These are phyloP conservation scores for Colossoma macropomum DNA, from an alignment of 2,113 vertebrate species.

Conservation along the genomic window DNA sequence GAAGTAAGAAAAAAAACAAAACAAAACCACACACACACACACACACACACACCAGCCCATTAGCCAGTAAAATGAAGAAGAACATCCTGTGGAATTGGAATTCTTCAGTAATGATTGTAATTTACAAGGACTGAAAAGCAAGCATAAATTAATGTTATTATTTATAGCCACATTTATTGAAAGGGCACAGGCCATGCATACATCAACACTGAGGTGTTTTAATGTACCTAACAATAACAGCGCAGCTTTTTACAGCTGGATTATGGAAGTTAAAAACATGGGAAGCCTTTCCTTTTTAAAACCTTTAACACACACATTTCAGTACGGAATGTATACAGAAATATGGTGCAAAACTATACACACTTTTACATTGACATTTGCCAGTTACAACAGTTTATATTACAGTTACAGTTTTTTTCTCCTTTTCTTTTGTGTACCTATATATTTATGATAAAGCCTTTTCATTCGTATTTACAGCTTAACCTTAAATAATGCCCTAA, in stretches of 20 bases:
- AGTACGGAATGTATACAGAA: conserved; percentile 23
- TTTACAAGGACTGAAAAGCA: neutral
- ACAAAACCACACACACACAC: too few species aligned
- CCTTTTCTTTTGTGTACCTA: neutral
- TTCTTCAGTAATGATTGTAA: neutral
- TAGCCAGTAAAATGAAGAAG: conserved; percentile 7
- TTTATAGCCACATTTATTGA: conserved; percentile 55
- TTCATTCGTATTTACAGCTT: conserved; percentile 45
- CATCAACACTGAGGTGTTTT: conserved; percentile 29
- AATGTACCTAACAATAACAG: conserved; percentile 20
- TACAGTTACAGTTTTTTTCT: neutral
- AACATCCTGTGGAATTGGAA: neutral
- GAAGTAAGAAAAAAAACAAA: too few species aligned
- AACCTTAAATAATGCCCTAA: conserved; percentile 45
- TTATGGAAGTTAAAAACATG: neutral
- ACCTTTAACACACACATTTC: conserved; percentile 2
- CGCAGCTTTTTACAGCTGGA: neutral
- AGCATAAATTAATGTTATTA: conserved; percentile 6
- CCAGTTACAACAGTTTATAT: neutral
- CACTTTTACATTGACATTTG: neutral
- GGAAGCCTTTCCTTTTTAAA: conserved; percentile 6
- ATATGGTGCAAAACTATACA: conserved; percentile 34
- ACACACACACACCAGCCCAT: neutral
- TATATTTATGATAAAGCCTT: conserved; percentile 23
- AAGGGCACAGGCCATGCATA: conserved; percentile 48